Conservation (phyloP, 2,797 vertebrate species). For the Phyllotis vaccarum region DNA sequence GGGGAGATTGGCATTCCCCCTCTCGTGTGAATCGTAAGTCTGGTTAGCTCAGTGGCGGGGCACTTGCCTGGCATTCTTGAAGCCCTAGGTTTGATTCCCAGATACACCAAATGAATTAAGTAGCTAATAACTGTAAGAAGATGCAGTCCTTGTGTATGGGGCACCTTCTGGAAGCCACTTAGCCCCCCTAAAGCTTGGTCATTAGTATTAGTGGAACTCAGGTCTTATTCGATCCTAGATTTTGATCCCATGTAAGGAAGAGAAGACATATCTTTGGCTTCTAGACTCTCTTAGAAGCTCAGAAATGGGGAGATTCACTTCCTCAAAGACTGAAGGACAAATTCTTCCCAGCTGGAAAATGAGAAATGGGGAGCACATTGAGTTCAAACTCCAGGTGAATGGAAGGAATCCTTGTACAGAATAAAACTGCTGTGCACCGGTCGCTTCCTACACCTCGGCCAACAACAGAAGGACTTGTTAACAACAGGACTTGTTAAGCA, state of each 20-base stretch:
- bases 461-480: too few relatives aligned
- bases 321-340: not conserved
- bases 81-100: not conserved
- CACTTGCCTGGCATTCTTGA: not conserved
- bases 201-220: accelerated
- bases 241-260: not conserved
- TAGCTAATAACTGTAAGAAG: not conserved
- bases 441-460: not conserved
- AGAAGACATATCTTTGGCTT: not conserved
- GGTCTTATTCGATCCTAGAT: not conserved
- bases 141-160: not conserved
- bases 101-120: not conserved
- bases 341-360: not conserved
- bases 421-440: accelerated
- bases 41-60: not conserved
- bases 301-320: not conserved
- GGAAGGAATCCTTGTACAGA: not conserved
- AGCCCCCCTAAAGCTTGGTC: not conserved
- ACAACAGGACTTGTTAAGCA: too few relatives aligned
- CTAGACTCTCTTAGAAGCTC: not conserved
- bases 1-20: not conserved
- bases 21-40: too few relatives aligned
- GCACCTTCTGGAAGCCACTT: accelerated
- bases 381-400: not conserved
- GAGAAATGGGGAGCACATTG: not conserved